Conservation (phyloP, 2,888 invertebrate genomes). For the Drosophila antonietae region DNA sequence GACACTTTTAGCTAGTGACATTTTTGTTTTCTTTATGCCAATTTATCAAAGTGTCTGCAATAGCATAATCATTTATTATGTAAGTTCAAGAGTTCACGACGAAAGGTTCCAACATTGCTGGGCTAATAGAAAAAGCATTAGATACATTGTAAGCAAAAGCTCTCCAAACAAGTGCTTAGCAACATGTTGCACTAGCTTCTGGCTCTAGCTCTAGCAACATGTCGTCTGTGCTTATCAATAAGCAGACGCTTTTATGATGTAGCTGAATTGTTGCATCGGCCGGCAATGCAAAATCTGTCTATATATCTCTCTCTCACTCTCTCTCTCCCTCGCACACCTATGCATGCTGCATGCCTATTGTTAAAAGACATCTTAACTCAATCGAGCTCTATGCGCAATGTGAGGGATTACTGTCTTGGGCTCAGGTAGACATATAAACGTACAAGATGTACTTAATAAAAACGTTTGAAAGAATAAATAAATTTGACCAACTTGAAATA, state of each 20-base stretch:
- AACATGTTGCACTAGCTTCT: conserved; percentile 40
- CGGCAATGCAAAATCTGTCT: conserved; percentile 1
- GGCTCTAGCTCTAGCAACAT: conserved; percentile 40
- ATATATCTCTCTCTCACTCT: too few relatives aligned
- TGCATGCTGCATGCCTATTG: neutral
- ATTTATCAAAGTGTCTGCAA: neutral
- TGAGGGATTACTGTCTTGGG: neutral
- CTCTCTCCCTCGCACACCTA: neutral
- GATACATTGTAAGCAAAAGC: neutral
- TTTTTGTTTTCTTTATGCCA: neutral
- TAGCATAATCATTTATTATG: conserved; percentile 7
- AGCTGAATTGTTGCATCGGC: conserved; percentile 66
- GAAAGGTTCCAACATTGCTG: neutral
- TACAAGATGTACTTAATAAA: too few relatives aligned
- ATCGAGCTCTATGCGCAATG: neutral
- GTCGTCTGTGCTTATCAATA: conserved; percentile 43
- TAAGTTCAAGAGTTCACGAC: conserved; percentile 1
- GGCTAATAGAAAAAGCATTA: neutral
- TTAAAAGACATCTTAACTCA: too few relatives aligned
- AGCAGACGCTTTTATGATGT: conserved; percentile 58
- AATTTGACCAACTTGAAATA: too few relatives aligned
- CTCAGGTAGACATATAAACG: neutral
- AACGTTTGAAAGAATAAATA: neutral
- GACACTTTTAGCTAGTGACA: conserved; percentile 3
- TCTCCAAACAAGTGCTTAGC: neutral